These are phyloP conservation scores for Heliangelus exortis DNA, from an alignment of 2,797 vertebrate genomes.

Conservation along the genomic window DNA sequence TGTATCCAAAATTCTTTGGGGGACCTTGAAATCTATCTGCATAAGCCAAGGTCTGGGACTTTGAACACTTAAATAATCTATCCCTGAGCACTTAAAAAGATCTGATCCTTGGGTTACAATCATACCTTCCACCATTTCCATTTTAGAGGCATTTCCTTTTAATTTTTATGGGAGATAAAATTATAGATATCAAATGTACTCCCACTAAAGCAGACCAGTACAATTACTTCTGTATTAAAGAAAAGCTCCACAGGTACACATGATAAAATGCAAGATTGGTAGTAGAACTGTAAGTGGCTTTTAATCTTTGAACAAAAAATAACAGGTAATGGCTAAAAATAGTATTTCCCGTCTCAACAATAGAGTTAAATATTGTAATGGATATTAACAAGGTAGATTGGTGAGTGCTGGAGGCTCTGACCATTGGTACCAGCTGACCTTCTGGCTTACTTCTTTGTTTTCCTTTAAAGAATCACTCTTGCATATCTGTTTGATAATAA, in stretches of 20 bases:
- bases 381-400: not conserved
- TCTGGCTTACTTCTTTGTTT: not conserved
- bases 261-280: not conserved
- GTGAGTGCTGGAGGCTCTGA: not conserved
- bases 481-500: not conserved
- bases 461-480: not conserved
- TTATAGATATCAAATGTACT: not conserved
- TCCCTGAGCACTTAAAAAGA: not conserved
- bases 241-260: not conserved
- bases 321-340: conserved; percentile 21
- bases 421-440: not conserved
- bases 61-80: not conserved
- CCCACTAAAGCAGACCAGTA: not conserved
- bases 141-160: not conserved
- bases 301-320: conserved; percentile 11
- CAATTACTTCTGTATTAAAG: not conserved
- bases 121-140: not conserved
- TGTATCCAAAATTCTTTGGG: not conserved
- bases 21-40: not conserved
- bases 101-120: not conserved
- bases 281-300: not conserved
- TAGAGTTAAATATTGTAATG: not conserved
- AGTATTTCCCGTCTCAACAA: not conserved
- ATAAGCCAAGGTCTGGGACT: not conserved
- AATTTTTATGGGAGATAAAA: not conserved